Base-by-base conservation (phyloP, 1,140 invertebrate species). In the Ectropis grisescens region DNA sequence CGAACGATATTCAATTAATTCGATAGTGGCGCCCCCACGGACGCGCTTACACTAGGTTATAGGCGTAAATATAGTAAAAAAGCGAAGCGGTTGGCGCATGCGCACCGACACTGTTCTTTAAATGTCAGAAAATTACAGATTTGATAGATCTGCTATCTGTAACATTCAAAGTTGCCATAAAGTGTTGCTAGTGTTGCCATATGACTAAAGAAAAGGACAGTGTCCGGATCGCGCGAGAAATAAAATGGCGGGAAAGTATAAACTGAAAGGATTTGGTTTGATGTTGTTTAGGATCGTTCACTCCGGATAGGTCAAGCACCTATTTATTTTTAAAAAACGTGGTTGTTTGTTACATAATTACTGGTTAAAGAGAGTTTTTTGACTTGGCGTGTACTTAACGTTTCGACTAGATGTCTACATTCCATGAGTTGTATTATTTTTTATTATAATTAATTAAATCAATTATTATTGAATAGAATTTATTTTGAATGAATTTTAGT, bases 1-100 rank as follows among this genome's bases (percentile, higher is more conserved):
- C 11, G 4, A 2, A 26, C n/a, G n/a, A 6, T 26, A 26, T 26
- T n/a, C 12, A 37, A 34, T 35, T 34, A 41, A 19, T 19, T 8
- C 16, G 16, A 19, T 19, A 19, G 16, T 19, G 8, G 16, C 16
- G n/a, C n/a, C 19, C 19, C 19, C 4, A 22, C 10, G 6, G n/a
- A 26, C 24, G 10, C n/a, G 24, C 16, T 8, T 4, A 8, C 16
- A 19, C 10, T 26, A 10, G 2, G 2, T 26, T 2, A 26, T 6
- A 26, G 2, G 10, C 4, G 10, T 10, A 26, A 2, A 2, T 26
- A n/a, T 6, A 26, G 10, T 6, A 26, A n/a, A n/a, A 26, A 26
- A 10, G 24, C 10, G n/a, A 6, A n/a, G 24, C 6, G 10, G 10
- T n/a, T 10, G 24, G 6, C 24, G 10, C 16, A 19, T n/a, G n/a